Evolutionary conservation across 2,888 invertebrate species (phyloP).

Genomic region (Nemoura dubitans): DNA sequence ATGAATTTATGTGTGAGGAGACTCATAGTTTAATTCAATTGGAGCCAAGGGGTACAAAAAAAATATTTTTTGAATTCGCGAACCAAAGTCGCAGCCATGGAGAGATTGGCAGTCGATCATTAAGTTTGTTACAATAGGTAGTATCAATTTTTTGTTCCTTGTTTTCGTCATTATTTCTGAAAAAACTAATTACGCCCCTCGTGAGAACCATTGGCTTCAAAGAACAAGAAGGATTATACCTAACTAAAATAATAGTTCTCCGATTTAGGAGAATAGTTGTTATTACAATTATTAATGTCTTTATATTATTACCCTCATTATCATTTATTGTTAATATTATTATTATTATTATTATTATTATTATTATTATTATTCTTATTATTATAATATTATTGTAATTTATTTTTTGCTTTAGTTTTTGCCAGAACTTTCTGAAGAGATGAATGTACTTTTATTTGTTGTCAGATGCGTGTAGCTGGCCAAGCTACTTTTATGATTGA

Average conservation of each 20-base stretch:
- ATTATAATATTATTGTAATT: slow-evolving; percentile 2
- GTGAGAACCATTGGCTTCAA: background rate
- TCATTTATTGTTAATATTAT: background rate
- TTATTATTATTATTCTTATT: background rate
- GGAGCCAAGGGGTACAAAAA: too few relatives aligned
- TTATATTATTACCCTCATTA: background rate
- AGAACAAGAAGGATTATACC: background rate
- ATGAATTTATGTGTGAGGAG: too few relatives aligned
- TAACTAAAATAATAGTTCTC: background rate
- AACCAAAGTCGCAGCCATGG: background rate
- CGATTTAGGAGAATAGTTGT: background rate
- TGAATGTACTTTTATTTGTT: background rate
- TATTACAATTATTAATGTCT: background rate
- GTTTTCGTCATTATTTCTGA: background rate
- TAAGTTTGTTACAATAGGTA: background rate
- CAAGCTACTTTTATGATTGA: background rate
- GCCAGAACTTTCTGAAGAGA: background rate
- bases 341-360: slow-evolving; percentile 2
- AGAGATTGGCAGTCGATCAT: background rate
- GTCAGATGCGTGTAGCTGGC: background rate
- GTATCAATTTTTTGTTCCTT: background rate
- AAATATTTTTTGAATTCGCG: background rate
- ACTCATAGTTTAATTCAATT: too few relatives aligned
- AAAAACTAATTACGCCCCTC: background rate
- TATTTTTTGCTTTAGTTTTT: background rate